Percentiles rank a stretch among this genome's conserved stretches.
phyloP scores from a whole-genome alignment of 2,888 invertebrate genomes.

The Ophioninae sp. region DNA sequence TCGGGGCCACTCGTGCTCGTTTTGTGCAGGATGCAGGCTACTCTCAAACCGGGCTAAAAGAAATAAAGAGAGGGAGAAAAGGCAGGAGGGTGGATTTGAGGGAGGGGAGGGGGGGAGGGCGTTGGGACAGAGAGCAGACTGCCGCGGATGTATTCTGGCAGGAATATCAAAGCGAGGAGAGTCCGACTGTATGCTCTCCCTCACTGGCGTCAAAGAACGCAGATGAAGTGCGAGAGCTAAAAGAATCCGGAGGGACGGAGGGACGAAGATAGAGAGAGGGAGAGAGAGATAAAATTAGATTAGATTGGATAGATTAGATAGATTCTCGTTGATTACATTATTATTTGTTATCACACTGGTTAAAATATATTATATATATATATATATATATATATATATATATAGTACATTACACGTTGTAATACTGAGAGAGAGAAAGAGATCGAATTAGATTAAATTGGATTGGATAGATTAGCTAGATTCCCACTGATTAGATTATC shows the following conservation, averaged over 20 bases:
- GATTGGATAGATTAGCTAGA: too few species aligned
- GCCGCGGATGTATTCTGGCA: conserved; percentile 76
- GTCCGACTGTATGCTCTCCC: conserved; percentile 61
- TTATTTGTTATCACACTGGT: too few species aligned
- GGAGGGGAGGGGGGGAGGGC: conserved; percentile 12
- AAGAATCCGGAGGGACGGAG: conserved; percentile 44
- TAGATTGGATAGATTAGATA: too few species aligned
- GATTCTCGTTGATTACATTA: too few species aligned
- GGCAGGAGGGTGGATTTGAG: conserved; percentile 25
- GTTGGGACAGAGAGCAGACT: conserved; percentile 34
- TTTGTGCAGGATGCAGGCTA: conserved; percentile 42
- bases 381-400: too few species aligned
- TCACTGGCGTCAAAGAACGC: conserved; percentile 57
- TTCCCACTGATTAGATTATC: too few species aligned
- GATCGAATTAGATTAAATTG: too few species aligned
- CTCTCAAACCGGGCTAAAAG: conserved; percentile 23
- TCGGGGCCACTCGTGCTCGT: conserved; percentile 15
- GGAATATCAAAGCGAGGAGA: conserved; percentile 76
- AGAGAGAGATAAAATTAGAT: neutral
- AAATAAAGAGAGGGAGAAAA: conserved; percentile 47
- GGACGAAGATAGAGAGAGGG: conserved; percentile 50
- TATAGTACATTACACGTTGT: too few species aligned
- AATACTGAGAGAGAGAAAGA: too few species aligned
- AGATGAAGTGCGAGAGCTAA: conserved; percentile 54
- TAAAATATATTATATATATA: too few species aligned